Conservation (phyloP, 2,113 vertebrate species). For the Capreolus pygargus region DNA sequence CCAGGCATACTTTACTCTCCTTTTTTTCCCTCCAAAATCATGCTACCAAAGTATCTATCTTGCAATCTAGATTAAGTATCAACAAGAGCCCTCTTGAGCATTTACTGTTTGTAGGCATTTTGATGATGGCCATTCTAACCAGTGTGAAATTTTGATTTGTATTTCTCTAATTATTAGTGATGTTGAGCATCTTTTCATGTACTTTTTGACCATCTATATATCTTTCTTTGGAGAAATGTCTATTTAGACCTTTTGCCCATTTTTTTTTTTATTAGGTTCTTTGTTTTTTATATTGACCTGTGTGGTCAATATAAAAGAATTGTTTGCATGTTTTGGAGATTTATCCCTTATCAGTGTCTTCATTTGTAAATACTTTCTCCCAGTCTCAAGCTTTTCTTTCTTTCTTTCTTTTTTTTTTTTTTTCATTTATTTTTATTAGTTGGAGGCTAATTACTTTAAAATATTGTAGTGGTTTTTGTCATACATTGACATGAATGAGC, state of each 20-base stretch:
- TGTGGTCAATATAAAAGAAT: not conserved
- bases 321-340: not conserved
- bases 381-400: not conserved
- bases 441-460: too few species aligned
- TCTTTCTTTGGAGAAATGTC: not conserved
- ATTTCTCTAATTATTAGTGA: not conserved
- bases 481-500: too few species aligned
- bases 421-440: too few species aligned
- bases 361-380: not conserved
- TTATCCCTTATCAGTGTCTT: not conserved
- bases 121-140: not conserved
- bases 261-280: not conserved
- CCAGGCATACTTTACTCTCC: not conserved
- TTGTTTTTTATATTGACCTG: not conserved
- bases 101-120: not conserved
- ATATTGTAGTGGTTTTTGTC: too few species aligned
- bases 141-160: not conserved
- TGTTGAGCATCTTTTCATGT: not conserved
- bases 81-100: not conserved
- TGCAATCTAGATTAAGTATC: not conserved
- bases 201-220: not conserved
- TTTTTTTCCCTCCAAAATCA: not conserved
- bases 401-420: not conserved
- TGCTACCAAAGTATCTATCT: not conserved
- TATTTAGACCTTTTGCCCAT: not conserved